Conservation (phyloP, 2,888 invertebrate species). For the Notocelia uddmanniana region DNA sequence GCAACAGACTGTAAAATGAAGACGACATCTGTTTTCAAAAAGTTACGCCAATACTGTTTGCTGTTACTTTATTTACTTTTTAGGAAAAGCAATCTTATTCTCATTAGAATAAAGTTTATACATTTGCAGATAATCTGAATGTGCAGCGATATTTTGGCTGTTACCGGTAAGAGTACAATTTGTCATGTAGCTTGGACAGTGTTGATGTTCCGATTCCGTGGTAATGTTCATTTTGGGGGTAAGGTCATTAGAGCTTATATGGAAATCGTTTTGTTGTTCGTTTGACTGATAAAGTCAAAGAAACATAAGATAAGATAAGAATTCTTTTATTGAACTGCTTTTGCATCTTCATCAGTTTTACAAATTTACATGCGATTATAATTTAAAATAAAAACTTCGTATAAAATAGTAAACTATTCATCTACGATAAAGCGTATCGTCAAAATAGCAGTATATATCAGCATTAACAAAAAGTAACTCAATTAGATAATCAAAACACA, state of each 20-base stretch:
- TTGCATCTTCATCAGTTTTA: no score
- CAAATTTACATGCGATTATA: no score
- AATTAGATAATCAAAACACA: no score
- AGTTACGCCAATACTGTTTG: constrained; percentile 60
- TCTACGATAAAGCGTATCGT: no score
- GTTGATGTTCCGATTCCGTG: constrained; percentile 76
- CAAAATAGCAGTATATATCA: no score
- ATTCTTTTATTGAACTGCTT: no score
- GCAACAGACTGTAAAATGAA: constrained; percentile 85
- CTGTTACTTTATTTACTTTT: constrained; percentile 47
- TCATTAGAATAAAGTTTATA: constrained; percentile 48
- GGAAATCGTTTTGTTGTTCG: constrained; percentile 54
- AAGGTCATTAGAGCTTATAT: constrained; percentile 58
- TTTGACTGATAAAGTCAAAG: not conserved
- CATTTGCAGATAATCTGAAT: constrained; percentile 29
- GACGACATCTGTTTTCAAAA: constrained; percentile 81
- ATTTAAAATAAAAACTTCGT: no score
- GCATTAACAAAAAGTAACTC: no score
- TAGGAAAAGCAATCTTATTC: constrained; percentile 50
- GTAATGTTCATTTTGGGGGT: constrained; percentile 74
- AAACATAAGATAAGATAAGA: no score
- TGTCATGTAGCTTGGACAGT: constrained; percentile 75
- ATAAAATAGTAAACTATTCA: no score
- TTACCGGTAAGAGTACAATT: constrained; percentile 72
- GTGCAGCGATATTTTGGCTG: constrained; percentile 47